These are phyloP conservation scores for Brachyrhaphis roseni DNA, from an alignment of 2,797 vertebrate species.

Conservation along the genomic window DNA sequence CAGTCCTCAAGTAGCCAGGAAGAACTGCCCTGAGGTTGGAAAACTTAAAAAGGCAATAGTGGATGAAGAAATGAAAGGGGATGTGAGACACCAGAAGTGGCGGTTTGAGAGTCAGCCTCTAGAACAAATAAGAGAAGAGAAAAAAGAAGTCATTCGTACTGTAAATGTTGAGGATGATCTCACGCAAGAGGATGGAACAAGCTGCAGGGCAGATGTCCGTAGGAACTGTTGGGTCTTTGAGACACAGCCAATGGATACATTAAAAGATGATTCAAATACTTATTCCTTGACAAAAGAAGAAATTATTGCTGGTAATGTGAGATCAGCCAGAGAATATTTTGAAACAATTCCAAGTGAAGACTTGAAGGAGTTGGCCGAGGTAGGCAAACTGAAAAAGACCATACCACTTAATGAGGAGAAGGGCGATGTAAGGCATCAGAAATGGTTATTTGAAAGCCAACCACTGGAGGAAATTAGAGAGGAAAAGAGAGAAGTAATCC, in stretches of 20 bases:
- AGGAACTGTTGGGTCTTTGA: conserved; percentile 91
- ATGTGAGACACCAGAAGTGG: conserved; percentile 92
- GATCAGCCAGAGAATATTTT: conserved; percentile 88
- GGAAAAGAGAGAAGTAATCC: conserved; percentile 83
- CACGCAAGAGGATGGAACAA: conserved; percentile 83
- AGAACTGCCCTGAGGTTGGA: conserved; percentile 82
- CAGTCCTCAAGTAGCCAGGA: conserved; percentile 82
- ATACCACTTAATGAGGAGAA: conserved; percentile 85
- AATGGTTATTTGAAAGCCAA: conserved; percentile 91
- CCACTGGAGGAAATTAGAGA: conserved; percentile 90
- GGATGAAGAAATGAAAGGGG: conserved; percentile 86
- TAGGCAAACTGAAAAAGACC: conserved; percentile 86
- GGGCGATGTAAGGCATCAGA: conserved; percentile 91
- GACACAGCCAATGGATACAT: conserved; percentile 87
- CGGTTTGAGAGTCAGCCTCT: conserved; percentile 89
- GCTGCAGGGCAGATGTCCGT: conserved; percentile 82
- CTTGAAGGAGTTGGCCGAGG: conserved; percentile 85
- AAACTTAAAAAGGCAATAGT: conserved; percentile 83
- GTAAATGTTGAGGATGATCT: conserved; percentile 85
- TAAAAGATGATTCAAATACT: conserved; percentile 85
- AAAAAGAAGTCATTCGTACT: conserved; percentile 83
- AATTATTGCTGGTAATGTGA: conserved; percentile 88
- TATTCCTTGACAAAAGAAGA: conserved; percentile 76
- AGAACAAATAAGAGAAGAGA: conserved; percentile 88
- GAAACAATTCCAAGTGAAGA: conserved; percentile 86